Evolutionary conservation across 2,113 vertebrate species (phyloP), one percentile per base, ranked within the genome.

Genomic region (Grus americana): DNA sequence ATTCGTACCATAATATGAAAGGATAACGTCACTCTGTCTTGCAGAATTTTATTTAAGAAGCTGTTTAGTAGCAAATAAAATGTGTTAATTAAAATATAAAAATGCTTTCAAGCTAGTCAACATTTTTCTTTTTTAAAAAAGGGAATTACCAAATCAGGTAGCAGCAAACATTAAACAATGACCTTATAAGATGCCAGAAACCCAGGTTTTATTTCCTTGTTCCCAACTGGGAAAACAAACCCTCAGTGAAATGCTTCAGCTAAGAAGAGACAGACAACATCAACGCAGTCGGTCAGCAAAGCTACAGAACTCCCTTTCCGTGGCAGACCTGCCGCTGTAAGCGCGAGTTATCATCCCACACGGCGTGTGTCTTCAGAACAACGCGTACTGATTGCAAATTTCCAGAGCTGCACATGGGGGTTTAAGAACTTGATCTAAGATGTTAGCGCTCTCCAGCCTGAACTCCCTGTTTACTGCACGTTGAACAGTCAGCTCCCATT

Each of bases 51-150:
- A 89, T 94, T 92, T 97, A 92, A 95, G 85, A 93, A 96, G 88
- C 67, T 96, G 76, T 79, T 95, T 93, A 92, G 79, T 88, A 90
- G 61, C 72, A 97, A 97, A 97, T 97, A 96, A 97, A 95, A 91
- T 65, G 91, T 96, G 95, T 97, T 94, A 96, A 91, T 90, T 93
- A 94, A 97, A 94, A 86, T 61, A 59, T 95, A 87, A 94, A 95
- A 96, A 93, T 67, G 46, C 46, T 95, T 66, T 65, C 95, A 93
- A 96, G 55, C 40, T 49, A 79, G 61, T 86, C 49, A 91, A 90
- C 19, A 10, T 79, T 49, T 92, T 86, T 47, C 27, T 79, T 40
- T 30, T 52, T 49, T 21, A 49, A 74, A 86, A 29, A n/a, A 47
- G 55, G 73, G 6, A 46, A 82, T 65, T 88, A 57, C 86, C 57